A percentile compares a stretch with the other conserved stretches of the same genome.
Conservation (phyloP, 2,888 invertebrate genomes). For the Lordiphosa andalusiaca region DNA sequence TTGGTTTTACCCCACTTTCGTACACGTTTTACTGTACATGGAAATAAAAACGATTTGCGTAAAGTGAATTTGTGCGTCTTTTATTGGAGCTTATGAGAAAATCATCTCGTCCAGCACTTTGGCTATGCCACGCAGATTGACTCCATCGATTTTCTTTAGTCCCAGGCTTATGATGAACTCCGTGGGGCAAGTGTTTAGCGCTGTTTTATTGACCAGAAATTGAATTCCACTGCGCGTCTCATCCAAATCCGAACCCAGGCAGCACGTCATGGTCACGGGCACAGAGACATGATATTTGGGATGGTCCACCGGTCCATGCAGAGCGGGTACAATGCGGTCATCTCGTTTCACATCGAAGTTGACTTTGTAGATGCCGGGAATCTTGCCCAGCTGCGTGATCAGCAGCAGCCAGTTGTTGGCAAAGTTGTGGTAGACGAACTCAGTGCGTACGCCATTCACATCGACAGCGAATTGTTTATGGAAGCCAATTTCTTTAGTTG, state of each 20-base stretch:
- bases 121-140: constrained; percentile 64
- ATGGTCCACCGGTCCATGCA: constrained; percentile 57
- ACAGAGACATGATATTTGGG: constrained; percentile 66
- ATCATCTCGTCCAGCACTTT: constrained; percentile 54
- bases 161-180: constrained; percentile 76
- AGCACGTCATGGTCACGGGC: constrained; percentile 70
- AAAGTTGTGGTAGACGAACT: constrained; percentile 77
- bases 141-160: constrained; percentile 65
- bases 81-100: constrained; percentile 18
- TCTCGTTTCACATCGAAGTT: constrained; percentile 68
- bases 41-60: constrained; percentile 66
- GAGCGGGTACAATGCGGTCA: constrained; percentile 35
- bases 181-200: constrained; percentile 63
- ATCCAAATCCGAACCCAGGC: constrained; percentile 74
- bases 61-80: constrained; percentile 27
- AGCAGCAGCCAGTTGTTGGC: constrained; percentile 76
- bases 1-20: constrained; percentile 51
- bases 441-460: constrained; percentile 68
- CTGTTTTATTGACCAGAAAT: constrained; percentile 74
- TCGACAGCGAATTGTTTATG: constrained; percentile 62
- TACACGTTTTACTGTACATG: constrained; percentile 80
- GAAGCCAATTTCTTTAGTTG: constrained; percentile 53
- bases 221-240: constrained; percentile 76
- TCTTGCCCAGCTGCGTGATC: constrained; percentile 76
- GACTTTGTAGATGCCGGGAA: constrained; percentile 75